Evolutionary conservation across 1,140 invertebrate genomes (phyloP).

Genomic region (Bombus sibiricus): DNA sequence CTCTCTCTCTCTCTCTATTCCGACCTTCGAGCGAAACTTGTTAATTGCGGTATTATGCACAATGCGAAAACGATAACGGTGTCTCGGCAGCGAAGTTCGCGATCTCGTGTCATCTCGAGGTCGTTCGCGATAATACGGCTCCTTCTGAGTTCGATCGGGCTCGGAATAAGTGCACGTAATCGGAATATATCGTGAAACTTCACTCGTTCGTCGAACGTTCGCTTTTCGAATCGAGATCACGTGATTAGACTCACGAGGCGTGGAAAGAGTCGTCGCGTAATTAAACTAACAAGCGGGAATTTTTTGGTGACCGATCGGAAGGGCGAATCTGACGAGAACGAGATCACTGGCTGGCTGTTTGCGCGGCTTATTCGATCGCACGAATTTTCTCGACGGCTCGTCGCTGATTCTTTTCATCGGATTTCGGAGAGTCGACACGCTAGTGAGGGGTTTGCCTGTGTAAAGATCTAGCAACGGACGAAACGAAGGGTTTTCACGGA

Average conservation of each 20-base stretch:
- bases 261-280: too few species aligned
- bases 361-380: background rate
- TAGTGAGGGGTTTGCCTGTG: background rate
- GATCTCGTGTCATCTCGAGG: background rate
- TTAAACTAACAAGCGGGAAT: too few species aligned
- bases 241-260: background rate
- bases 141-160: background rate
- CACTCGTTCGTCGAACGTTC: background rate
- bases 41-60: conserved; percentile 39
- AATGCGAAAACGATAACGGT: conserved; percentile 48
- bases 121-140: background rate
- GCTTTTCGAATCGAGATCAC: background rate
- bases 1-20: background rate
- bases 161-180: background rate
- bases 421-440: background rate
- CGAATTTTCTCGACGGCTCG: background rate
- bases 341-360: background rate
- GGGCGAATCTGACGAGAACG: background rate
- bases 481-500: conserved; percentile 45
- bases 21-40: background rate
- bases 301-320: background rate
- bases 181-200: too few species aligned
- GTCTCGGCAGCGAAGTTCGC: background rate
- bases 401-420: background rate
- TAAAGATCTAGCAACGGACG: conserved; percentile 14